Conservation (phyloP, 2,797 vertebrate species). For the Leuciscus waleckii region DNA sequence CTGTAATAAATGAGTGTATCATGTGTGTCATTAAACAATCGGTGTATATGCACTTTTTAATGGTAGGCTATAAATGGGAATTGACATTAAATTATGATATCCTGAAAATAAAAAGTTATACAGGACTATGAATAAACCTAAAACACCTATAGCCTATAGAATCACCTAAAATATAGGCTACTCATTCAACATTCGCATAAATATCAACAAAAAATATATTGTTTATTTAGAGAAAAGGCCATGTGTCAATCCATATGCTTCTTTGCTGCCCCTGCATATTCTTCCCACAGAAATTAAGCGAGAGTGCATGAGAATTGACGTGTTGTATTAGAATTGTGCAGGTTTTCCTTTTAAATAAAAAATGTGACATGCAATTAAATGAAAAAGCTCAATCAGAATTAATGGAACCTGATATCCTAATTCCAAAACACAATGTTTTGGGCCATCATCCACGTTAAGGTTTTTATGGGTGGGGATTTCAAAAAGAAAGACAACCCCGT, state of each 20-base stretch:
- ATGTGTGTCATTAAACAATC: background rate
- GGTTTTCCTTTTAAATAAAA: constrained; percentile 95
- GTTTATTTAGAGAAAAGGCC: background rate
- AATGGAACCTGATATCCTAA: constrained; percentile 92
- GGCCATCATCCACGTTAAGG: background rate
- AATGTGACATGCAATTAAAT: constrained; percentile 84
- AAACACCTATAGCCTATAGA: too few species aligned
- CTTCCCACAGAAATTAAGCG: constrained; percentile 55
- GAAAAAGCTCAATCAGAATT: constrained; percentile 89
- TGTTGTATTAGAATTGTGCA: constrained; percentile 82
- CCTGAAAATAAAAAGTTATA: background rate
- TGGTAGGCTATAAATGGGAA: background rate
- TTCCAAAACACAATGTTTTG: constrained; percentile 73
- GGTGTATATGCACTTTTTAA: background rate
- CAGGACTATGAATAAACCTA: background rate
- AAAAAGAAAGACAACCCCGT: constrained; percentile 42
- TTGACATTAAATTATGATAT: background rate
- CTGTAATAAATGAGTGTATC: background rate
- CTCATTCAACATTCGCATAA: background rate
- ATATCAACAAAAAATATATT: background rate
- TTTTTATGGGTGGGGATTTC: background rate
- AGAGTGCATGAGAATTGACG: constrained; percentile 82
- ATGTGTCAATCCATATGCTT: background rate
- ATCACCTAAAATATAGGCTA: background rate
- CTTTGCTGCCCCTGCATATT: background rate